Evolutionary conservation across 2,888 invertebrate species (phyloP).

Genomic region (Rugalucina vietnamica): DNA sequence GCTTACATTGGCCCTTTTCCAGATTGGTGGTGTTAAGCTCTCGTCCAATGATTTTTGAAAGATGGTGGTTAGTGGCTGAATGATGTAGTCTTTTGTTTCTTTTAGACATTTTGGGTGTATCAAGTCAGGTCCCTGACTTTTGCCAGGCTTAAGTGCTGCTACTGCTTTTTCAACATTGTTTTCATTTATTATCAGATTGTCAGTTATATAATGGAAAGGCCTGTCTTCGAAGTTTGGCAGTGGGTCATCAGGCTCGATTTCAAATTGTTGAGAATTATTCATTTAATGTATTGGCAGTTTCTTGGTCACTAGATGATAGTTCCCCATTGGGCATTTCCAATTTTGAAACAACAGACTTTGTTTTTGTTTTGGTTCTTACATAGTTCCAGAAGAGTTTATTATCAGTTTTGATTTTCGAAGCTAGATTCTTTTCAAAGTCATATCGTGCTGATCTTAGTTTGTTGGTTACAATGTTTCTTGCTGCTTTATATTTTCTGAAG

Average conservation of each 20-base stretch:
- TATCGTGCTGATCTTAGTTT: not conserved
- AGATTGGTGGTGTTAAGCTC: too few relatives aligned
- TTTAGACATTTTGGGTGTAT: too few relatives aligned
- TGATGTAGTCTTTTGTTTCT: too few relatives aligned
- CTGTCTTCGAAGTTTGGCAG: not conserved
- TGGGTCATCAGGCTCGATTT: too few relatives aligned
- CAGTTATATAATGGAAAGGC: too few relatives aligned
- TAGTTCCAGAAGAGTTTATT: not conserved
- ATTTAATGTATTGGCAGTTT: not conserved
- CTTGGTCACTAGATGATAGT: not conserved
- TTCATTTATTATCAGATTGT: too few relatives aligned
- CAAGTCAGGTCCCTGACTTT: too few relatives aligned
- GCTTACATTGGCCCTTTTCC: too few relatives aligned
- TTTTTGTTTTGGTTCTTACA: not conserved
- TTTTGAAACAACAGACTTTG: not conserved
- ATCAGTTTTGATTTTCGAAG: not conserved
- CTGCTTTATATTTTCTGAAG: conserved; percentile 10
- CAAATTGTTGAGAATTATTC: not conserved
- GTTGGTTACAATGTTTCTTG: conserved; percentile 15
- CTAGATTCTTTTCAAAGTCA: not conserved
- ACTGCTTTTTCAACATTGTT: too few relatives aligned
- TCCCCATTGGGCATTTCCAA: not conserved
- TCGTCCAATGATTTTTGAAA: too few relatives aligned
- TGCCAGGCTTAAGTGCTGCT: too few relatives aligned
- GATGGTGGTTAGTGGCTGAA: too few relatives aligned